phyloP scores from a whole-genome alignment of 2,888 invertebrate genomes.

The Idaea aversata region DNA sequence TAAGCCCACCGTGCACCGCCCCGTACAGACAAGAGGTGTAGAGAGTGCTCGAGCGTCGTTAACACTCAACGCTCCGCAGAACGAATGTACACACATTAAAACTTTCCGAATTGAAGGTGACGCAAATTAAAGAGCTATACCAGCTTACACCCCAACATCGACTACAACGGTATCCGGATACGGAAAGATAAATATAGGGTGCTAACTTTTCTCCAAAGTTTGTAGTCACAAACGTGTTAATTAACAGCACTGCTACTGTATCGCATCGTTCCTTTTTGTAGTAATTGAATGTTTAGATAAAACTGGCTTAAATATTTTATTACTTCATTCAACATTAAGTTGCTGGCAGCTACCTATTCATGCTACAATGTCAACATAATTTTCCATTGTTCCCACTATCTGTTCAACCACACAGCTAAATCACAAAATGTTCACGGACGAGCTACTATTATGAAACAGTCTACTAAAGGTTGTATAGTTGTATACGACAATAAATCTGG shows the following conservation, averaged over 20 bases:
- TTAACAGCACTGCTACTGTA: conserved; percentile 10
- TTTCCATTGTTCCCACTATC: conserved; percentile 53
- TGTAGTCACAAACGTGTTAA: conserved; percentile 2
- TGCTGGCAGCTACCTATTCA: conserved; percentile 38
- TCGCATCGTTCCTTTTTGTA: conserved; percentile 33
- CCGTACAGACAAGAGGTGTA: conserved; percentile 55
- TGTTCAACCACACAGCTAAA: conserved; percentile 31
- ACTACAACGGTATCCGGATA: conserved; percentile 36
- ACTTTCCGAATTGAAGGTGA: conserved; percentile 69
- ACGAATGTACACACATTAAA: conserved; percentile 75
- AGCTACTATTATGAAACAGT: conserved; percentile 55
- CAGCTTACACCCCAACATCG: conserved; percentile 41
- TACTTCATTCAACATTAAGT: conserved; percentile 37
- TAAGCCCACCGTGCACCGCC: conserved; percentile 27
- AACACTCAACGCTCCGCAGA: conserved; percentile 53
- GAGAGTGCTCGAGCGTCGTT: conserved; percentile 64
- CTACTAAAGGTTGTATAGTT: conserved; percentile 51
- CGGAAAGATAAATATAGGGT: conserved; percentile 37
- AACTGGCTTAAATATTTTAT: neutral
- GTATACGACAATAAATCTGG: conserved; percentile 60
- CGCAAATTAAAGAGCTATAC: conserved; percentile 57
- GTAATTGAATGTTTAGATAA: conserved; percentile 13
- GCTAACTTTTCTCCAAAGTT: conserved; percentile 15
- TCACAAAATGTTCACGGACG: conserved; percentile 49
- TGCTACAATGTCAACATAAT: conserved; percentile 48